These are phyloP conservation scores for Sciaenops ocellatus DNA, from an alignment of 2,797 vertebrate genomes.

Conservation along the genomic window DNA sequence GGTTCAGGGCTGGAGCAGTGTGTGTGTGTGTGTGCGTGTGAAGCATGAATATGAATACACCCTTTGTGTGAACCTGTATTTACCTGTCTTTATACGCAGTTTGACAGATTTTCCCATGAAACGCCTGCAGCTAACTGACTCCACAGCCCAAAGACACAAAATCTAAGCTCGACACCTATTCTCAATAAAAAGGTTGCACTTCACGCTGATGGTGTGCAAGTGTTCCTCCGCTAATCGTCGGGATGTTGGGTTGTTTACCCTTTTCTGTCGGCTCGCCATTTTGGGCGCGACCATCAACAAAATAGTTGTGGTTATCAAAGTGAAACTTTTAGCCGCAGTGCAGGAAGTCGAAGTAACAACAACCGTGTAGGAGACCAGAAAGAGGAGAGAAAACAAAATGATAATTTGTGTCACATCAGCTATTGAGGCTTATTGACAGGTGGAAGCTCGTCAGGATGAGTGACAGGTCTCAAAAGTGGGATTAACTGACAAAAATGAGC, in stretches of 20 bases:
- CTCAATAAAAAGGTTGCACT: background rate
- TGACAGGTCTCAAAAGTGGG: too few relatives aligned
- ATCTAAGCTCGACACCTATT: background rate
- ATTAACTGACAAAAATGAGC: too few relatives aligned
- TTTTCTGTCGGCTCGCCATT: background rate
- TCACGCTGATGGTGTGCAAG: background rate
- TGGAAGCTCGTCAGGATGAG: too few relatives aligned
- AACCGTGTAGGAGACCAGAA: background rate
- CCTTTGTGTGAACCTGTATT: background rate
- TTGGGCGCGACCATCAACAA: conserved; percentile 36
- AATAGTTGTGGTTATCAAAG: conserved; percentile 49
- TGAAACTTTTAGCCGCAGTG: conserved; percentile 33
- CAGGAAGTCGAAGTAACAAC: conserved; percentile 46
- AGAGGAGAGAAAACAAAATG: background rate
- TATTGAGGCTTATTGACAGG: too few relatives aligned
- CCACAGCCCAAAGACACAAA: background rate
- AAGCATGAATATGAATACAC: background rate
- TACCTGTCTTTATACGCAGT: background rate
- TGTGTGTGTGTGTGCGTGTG: conserved; percentile 19
- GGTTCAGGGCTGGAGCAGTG: conserved; percentile 33
- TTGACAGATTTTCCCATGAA: conserved; percentile 23
- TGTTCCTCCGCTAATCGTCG: too few relatives aligned
- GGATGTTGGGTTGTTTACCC: conserved; percentile 33
- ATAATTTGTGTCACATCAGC: too few relatives aligned
- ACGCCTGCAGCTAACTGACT: background rate